Base-by-base conservation (phyloP, 2,888 invertebrate species). In the Dynastes tityus region DNA sequence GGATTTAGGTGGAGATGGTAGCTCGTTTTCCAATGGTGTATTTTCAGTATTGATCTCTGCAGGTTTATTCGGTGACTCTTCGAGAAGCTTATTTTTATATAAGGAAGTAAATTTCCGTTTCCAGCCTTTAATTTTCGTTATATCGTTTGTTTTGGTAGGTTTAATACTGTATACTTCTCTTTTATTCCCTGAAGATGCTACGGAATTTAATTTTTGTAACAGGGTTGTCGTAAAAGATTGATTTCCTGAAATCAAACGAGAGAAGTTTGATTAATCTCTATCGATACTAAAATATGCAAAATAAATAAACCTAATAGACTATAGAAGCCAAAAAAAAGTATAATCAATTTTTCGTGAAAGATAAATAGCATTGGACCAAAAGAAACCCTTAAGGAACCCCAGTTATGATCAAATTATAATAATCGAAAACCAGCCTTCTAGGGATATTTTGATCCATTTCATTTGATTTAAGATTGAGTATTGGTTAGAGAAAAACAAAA, bases 111-210 rank as follows among this genome's bases (percentile, higher is more conserved):
- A 80, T 70, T 65, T 78, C 55, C 86, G 83, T 77, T 83, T 83
- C 88, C 88, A 87, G 0, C 89, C 88, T 82, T 89, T 89, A 70
- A 88, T 88, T 83, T 88, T 88, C 16, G 85, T 87, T 32, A 88
- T 86, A 81, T 89, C 88, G 11, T 84, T 84, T 2, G 88, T 88
- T 85, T 89, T 89, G 1, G 84, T 87, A 27, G 86, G 84, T 80
- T 80, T 84, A 53, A 86, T 86, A 32, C 74, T 64, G 8, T 78
- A 73, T n/a, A 67, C 27, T 27, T 80, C 78, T 6, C 76, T 27
- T 64, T 79, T 79, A 55, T 81, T 76, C 75, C 79, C 80, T 55
- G 8, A 0, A 55, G 37, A 32, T 61, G 61, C 45, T 27, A 16
- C 27, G 11, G 1, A 37, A n/a, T 16, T 13, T 61, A 58, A 4